Evolutionary conservation across 2,797 vertebrate species (phyloP).

Genomic region (Betta splendens): DNA sequence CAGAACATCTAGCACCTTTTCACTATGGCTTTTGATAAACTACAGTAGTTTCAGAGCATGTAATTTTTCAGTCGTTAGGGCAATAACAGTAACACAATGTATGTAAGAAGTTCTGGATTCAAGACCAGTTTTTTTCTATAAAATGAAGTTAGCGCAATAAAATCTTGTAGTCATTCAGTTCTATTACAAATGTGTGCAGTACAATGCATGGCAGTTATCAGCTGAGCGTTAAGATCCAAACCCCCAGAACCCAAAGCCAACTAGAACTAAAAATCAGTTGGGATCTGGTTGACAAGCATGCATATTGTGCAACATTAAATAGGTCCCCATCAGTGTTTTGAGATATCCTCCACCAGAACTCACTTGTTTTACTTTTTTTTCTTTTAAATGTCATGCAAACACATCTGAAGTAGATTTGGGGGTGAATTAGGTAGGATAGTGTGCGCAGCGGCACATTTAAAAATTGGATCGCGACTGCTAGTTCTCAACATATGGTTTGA

Average conservation of each 20-base stretch:
- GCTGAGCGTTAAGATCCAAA: constrained; percentile 94
- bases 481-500: constrained; percentile 76
- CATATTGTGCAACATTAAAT: constrained; percentile 95
- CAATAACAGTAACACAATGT: constrained; percentile 83
- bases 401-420: constrained; percentile 82
- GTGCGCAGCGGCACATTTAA: constrained; percentile 76
- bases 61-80: constrained; percentile 82
- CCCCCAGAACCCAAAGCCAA: constrained; percentile 88
- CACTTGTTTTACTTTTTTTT: constrained; percentile 60
- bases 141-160: constrained; percentile 83
- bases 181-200: constrained; percentile 89
- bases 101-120: constrained; percentile 75
- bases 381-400: constrained; percentile 83
- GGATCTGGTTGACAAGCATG: constrained; percentile 91
- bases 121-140: constrained; percentile 70
- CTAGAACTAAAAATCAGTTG: constrained; percentile 89
- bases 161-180: constrained; percentile 89
- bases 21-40: constrained; percentile 89
- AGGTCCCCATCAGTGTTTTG: constrained; percentile 79
- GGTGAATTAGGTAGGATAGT: constrained; percentile 84
- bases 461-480: constrained; percentile 79
- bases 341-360: constrained; percentile 80
- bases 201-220: constrained; percentile 99
- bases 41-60: constrained; percentile 86
- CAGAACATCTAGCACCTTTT: constrained; percentile 88